phyloP scores from a whole-genome alignment of 2,113 vertebrate genomes.

The Butastur rufipennis region DNA sequence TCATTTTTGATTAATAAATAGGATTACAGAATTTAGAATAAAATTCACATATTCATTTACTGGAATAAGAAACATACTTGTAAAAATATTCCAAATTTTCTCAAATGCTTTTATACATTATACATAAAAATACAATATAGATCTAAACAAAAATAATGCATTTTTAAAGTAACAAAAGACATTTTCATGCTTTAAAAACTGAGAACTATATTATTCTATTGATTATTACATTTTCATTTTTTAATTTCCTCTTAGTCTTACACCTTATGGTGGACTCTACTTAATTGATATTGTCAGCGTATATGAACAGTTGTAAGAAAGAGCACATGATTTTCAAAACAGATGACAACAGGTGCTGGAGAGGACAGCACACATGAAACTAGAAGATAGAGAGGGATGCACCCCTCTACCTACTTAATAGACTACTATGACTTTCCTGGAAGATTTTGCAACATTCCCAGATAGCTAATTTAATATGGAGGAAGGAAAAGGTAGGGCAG shows the following conservation, averaged over 20 bases:
- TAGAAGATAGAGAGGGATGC: neutral
- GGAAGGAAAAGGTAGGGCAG: neutral
- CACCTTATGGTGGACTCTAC: neutral
- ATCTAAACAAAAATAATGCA: neutral
- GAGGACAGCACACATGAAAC: neutral
- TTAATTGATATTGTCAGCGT: neutral
- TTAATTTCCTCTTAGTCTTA: constrained; percentile 12
- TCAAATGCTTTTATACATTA: neutral
- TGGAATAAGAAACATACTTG: neutral
- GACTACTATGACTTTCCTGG: neutral
- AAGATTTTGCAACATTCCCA: neutral
- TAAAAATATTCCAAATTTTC: neutral
- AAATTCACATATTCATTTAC: neutral
- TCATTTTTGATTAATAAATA: neutral
- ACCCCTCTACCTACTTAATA: neutral
- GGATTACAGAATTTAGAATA: neutral
- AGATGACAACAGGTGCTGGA: neutral
- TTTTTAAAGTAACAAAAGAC: neutral
- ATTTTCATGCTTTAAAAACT: neutral
- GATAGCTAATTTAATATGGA: neutral
- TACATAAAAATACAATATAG: neutral
- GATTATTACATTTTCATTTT: constrained; percentile 8
- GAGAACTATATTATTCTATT: constrained; percentile 9
- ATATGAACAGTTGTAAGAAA: neutral
- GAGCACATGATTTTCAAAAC: neutral